Percentiles rank a stretch among this genome's conserved stretches.
Evolutionary conservation across 2,113 vertebrate species (phyloP).

Genomic region (Setophaga kirtlandii): DNA sequence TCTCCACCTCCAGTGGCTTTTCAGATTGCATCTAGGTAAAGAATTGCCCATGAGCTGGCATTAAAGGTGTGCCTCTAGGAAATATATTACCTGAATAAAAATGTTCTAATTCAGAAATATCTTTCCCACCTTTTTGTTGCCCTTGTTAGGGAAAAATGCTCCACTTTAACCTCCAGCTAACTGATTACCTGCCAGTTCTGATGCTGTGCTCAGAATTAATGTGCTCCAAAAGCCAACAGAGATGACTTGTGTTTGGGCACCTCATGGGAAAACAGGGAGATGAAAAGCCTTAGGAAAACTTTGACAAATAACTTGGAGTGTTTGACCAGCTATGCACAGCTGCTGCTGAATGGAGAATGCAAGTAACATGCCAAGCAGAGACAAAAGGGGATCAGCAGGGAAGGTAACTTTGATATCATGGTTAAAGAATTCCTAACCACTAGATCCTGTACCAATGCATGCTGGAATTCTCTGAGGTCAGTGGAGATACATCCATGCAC

Average conservation of each 20-base stretch:
- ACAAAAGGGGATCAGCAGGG: background rate
- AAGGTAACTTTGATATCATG: background rate
- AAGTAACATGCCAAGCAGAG: background rate
- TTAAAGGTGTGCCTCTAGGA: background rate
- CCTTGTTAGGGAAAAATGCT: background rate
- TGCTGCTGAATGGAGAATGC: slow-evolving; percentile 26
- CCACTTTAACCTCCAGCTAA: slow-evolving; percentile 1
- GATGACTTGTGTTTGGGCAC: slow-evolving; percentile 23
- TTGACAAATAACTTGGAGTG: slow-evolving; percentile 21
- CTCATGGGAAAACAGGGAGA: slow-evolving; percentile 2
- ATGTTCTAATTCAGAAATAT: background rate
- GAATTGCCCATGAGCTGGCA: background rate
- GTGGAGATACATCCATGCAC: background rate
- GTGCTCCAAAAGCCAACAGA: slow-evolving; percentile 18
- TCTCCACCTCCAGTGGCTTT: background rate
- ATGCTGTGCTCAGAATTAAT: slow-evolving; percentile 35
- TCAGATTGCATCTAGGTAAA: background rate
- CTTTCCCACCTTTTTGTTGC: background rate
- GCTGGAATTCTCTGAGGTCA: background rate
- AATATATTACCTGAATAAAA: background rate
- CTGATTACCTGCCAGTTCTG: slow-evolving; percentile 10
- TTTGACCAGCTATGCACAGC: slow-evolving; percentile 50
- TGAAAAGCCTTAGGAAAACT: slow-evolving; percentile 50
- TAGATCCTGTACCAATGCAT: background rate
- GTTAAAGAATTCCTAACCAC: background rate